Conservation (phyloP, 2,888 invertebrate genomes). For the Caenorhabditis sp. region DNA sequence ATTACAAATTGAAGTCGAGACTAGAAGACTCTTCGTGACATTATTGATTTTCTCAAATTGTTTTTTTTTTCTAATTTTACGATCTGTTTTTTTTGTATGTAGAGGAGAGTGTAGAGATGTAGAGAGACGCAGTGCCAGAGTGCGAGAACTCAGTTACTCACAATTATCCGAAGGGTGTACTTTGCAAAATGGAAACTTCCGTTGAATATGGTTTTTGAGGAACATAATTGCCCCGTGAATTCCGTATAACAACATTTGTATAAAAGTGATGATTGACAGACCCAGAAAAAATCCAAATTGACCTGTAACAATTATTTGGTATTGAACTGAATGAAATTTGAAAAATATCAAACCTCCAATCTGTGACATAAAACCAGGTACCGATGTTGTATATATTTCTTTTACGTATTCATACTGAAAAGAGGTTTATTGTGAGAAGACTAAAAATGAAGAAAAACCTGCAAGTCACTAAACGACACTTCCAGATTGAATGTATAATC, state of each 20-base stretch:
- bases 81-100: too few species aligned
- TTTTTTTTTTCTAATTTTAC: too few species aligned
- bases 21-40: too few species aligned
- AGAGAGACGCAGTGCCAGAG: too few species aligned
- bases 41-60: too few species aligned
- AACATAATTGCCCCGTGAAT: slow-evolving; percentile 40
- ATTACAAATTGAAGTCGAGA: too few species aligned
- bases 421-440: slow-evolving; percentile 3
- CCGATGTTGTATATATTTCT: slow-evolving; percentile 65
- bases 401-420: slow-evolving; percentile 65
- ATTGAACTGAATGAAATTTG: neutral
- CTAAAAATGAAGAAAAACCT: slow-evolving; percentile 39
- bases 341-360: slow-evolving; percentile 51
- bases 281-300: slow-evolving; percentile 63
- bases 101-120: too few species aligned
- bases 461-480: slow-evolving; percentile 64
- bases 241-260: slow-evolving; percentile 63
- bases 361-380: slow-evolving; percentile 69
- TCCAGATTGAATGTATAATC: slow-evolving; percentile 64
- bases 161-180: slow-evolving; percentile 32
- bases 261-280: slow-evolving; percentile 65
- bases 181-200: slow-evolving; percentile 35
- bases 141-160: too few species aligned
- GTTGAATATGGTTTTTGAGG: slow-evolving; percentile 26
- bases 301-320: slow-evolving; percentile 25